A percentile compares a stretch with the other conserved stretches of the same genome.
Evolutionary conservation across 1,140 invertebrate genomes (phyloP).

Genomic region (Triops longicaudatus): DNA sequence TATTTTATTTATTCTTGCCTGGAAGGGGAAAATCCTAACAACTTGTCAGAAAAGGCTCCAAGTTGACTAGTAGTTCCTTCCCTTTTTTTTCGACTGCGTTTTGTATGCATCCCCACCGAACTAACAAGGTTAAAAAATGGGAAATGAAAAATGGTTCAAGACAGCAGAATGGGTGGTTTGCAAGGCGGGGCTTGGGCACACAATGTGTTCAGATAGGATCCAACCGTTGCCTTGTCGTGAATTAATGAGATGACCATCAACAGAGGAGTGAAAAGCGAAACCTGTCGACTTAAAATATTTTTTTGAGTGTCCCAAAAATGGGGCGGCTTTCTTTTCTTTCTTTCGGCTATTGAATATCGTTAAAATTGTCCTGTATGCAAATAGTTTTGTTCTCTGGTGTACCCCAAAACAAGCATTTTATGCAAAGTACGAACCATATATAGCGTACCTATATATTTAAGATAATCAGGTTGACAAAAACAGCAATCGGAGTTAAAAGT

Average conservation of each 20-base stretch:
- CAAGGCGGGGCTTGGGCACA: neutral
- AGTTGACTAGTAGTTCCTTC: neutral
- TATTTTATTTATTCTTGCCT: neutral
- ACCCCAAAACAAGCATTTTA: neutral
- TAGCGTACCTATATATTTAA: neutral
- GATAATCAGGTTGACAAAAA: neutral
- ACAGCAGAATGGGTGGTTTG: neutral
- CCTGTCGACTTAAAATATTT: neutral
- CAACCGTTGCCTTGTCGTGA: neutral
- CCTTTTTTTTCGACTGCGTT: neutral
- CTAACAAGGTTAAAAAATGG: neutral
- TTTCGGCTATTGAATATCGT: neutral
- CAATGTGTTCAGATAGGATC: neutral
- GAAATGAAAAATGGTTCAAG: neutral
- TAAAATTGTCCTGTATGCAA: neutral
- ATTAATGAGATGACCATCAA: conserved; percentile 6
- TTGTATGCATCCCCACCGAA: neutral
- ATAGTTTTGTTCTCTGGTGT: neutral
- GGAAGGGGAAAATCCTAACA: neutral
- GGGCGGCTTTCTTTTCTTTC: neutral
- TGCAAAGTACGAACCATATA: neutral
- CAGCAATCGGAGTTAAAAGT: neutral
- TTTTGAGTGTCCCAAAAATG: conserved; percentile 1
- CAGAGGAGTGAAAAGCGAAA: neutral
- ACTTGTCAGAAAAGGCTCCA: conserved; percentile 6